Percentiles rank a stretch among this genome's conserved stretches.
These are phyloP conservation scores for Picathartes gymnocephalus DNA, from an alignment of 2,113 vertebrate species.

Conservation along the genomic window DNA sequence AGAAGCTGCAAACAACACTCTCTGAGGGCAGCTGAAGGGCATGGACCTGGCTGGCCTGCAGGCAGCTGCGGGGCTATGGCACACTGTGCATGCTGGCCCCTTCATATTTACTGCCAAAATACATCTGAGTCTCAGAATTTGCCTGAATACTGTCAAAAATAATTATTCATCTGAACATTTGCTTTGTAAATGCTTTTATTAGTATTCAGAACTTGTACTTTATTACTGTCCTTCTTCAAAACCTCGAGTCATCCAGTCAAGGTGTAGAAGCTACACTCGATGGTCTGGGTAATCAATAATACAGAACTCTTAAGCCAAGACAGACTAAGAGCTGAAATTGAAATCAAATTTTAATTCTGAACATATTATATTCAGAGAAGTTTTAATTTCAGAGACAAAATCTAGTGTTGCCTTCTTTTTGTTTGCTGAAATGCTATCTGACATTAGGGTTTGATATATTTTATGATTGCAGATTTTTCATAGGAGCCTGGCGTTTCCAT, in stretches of 20 bases:
- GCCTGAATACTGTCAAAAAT: not conserved
- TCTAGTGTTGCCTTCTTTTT: not conserved
- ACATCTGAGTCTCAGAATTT: not conserved
- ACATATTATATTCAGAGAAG: not conserved
- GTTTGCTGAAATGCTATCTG: not conserved
- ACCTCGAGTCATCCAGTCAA: accelerated
- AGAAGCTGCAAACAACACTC: not conserved
- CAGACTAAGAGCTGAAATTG: not conserved
- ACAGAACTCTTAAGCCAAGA: not conserved
- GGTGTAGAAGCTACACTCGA: not conserved
- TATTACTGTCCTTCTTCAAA: not conserved
- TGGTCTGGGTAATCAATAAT: not conserved
- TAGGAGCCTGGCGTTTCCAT: not conserved
- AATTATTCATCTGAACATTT: not conserved
- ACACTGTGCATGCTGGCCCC: accelerated
- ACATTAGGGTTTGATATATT: not conserved
- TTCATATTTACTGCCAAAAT: not conserved
- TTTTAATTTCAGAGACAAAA: not conserved
- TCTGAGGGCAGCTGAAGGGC: not conserved
- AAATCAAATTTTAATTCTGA: not conserved
- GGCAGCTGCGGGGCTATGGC: not conserved
- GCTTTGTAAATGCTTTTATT: not conserved
- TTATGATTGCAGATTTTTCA: not conserved
- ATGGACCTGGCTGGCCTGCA: not conserved
- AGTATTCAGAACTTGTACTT: not conserved